Percentiles rank a stretch among this genome's conserved stretches.
Conservation (phyloP, 2,113 vertebrate species). For the Lucifuga dentata region DNA sequence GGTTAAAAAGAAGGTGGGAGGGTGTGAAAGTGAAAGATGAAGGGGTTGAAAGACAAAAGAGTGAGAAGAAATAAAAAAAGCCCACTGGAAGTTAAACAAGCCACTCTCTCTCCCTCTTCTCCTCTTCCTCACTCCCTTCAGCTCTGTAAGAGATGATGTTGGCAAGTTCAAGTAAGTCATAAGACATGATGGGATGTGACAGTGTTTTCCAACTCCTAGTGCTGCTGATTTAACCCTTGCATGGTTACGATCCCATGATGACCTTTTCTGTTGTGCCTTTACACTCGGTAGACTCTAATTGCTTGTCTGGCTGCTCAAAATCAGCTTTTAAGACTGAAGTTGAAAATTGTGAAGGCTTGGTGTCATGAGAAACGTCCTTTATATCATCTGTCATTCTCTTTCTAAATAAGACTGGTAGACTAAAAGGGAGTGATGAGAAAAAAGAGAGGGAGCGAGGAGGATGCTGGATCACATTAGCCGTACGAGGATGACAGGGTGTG, state of each 20-base stretch:
- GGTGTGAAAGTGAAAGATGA: not conserved
- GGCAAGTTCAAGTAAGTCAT: slow-evolving; percentile 11
- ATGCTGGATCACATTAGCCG: slow-evolving; percentile 27
- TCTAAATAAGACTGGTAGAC: slow-evolving; percentile 29
- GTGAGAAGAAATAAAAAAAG: not conserved
- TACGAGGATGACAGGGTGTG: slow-evolving; percentile 23
- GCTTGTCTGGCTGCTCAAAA: no score
- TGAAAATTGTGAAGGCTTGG: no score
- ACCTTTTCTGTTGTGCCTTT: no score
- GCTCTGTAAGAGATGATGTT: slow-evolving; percentile 8
- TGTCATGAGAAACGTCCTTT: not conserved
- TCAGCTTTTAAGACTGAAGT: no score
- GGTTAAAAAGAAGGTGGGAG: not conserved
- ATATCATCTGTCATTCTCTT: not conserved
- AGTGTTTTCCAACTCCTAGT: slow-evolving; percentile 22
- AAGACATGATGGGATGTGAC: slow-evolving; percentile 42
- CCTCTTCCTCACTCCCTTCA: not conserved
- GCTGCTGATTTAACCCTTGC: slow-evolving; percentile 45
- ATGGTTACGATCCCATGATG: not conserved
- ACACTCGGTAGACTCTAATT: no score
- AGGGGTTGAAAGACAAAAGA: not conserved
- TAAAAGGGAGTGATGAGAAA: slow-evolving; percentile 11
- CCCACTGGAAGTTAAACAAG: not conserved
- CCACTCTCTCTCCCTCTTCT: slow-evolving; percentile 32
- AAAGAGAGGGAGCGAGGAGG: not conserved